Evolutionary conservation across 2,888 invertebrate genomes (phyloP).

Genomic region (Tetragonisca angustula): DNA sequence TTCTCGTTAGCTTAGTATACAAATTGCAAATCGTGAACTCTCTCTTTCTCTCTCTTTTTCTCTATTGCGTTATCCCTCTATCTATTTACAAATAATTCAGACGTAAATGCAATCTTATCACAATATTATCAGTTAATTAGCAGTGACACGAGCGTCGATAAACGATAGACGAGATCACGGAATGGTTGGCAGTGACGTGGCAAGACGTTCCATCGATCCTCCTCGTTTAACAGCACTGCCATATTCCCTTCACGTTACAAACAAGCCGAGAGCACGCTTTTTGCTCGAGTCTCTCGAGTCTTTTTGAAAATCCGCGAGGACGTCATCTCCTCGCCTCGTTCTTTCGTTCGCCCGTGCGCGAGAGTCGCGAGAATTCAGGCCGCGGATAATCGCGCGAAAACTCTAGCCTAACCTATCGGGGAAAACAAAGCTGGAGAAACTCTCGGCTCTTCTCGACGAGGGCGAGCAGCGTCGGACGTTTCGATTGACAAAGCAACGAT

Average conservation of each 20-base stretch:
- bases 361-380: constrained; percentile 38
- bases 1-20: constrained; percentile 48
- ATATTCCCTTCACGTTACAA: constrained; percentile 32
- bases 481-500: constrained; percentile 41
- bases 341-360: background rate
- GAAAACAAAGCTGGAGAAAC: constrained; percentile 18
- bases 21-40: constrained; percentile 6
- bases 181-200: constrained; percentile 52
- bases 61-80: constrained; percentile 17
- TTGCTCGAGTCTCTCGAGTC: constrained; percentile 43
- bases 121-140: constrained; percentile 64
- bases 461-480: constrained; percentile 3
- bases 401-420: constrained; percentile 25
- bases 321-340: constrained; percentile 8
- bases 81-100: constrained; percentile 62
- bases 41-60: background rate
- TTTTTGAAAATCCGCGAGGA: constrained; percentile 42
- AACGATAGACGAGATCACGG: constrained; percentile 53
- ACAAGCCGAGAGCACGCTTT: constrained; percentile 45
- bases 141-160: constrained; percentile 40
- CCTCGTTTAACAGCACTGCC: constrained; percentile 6
- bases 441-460: background rate
- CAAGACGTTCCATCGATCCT: background rate
- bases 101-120: constrained; percentile 75
- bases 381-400: constrained; percentile 15